phyloP scores from a whole-genome alignment of 2,113 vertebrate species.

The Antigone vipio region DNA sequence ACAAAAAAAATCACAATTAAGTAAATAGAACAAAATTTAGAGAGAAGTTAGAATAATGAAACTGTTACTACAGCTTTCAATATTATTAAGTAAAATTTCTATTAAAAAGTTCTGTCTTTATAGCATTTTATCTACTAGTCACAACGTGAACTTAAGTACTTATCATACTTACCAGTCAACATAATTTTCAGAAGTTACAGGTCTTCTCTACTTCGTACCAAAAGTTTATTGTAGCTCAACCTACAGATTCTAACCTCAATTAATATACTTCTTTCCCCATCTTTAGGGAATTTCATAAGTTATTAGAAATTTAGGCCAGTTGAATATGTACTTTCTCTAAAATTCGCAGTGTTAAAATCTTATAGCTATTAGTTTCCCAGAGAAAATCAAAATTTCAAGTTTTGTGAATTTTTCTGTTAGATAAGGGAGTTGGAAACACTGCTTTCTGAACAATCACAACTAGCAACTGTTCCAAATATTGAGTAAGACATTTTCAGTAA shows the following conservation, averaged over 20 bases:
- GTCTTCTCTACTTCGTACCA: neutral
- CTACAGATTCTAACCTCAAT: neutral
- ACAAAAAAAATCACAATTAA: neutral
- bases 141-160: neutral
- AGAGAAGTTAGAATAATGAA: neutral
- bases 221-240: neutral
- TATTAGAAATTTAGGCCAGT: neutral
- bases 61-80: neutral
- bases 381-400: neutral
- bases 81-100: neutral
- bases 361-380: neutral
- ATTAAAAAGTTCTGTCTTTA: neutral
- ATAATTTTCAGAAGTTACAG: neutral
- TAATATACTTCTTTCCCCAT: neutral
- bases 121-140: neutral
- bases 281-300: neutral
- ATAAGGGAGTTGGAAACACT: neutral
- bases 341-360: neutral
- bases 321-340: neutral
- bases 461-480: neutral
- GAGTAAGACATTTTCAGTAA: neutral
- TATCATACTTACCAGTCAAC: neutral
- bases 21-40: neutral
- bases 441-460: neutral
- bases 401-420: neutral